These are phyloP conservation scores for Galerucella pusilla DNA, from an alignment of 2,888 invertebrate genomes.

Conservation along the genomic window DNA sequence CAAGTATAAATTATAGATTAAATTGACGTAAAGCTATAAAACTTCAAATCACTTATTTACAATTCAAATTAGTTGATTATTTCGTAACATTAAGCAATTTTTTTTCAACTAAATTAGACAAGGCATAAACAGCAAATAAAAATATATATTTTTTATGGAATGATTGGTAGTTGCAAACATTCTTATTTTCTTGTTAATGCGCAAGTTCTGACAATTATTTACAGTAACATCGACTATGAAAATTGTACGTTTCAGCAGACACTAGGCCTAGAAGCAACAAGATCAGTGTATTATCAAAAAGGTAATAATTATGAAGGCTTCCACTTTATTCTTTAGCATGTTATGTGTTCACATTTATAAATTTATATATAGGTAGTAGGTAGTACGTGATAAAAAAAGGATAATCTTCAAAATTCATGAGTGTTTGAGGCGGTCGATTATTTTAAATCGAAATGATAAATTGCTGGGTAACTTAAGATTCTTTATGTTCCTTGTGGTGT, in stretches of 20 bases:
- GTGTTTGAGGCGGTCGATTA: background rate
- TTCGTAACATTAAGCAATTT: conserved; percentile 22
- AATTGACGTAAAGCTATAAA: conserved; percentile 14
- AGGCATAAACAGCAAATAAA: conserved; percentile 18
- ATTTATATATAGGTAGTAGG: background rate
- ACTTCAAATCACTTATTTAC: conserved; percentile 26
- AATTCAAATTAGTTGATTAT: conserved; percentile 32
- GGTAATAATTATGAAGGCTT: background rate
- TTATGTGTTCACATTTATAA: background rate
- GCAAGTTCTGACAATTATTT: conserved; percentile 28
- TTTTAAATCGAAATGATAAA: background rate
- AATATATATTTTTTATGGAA: conserved; percentile 19
- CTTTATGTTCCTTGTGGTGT: too few relatives aligned
- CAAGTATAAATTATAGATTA: conserved; percentile 18
- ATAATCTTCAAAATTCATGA: background rate
- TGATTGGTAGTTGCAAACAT: conserved; percentile 17
- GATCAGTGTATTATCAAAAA: conserved; percentile 1
- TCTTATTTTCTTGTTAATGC: conserved; percentile 1
- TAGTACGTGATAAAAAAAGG: background rate
- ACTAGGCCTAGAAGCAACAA: conserved; percentile 5
- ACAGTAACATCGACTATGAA: conserved; percentile 21
- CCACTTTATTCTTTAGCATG: background rate
- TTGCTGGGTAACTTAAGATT: background rate
- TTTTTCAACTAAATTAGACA: conserved; percentile 20
- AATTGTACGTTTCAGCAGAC: conserved; percentile 21